These are phyloP conservation scores for Frieseomelitta varia DNA, from an alignment of 1,140 invertebrate species.

Conservation along the genomic window DNA sequence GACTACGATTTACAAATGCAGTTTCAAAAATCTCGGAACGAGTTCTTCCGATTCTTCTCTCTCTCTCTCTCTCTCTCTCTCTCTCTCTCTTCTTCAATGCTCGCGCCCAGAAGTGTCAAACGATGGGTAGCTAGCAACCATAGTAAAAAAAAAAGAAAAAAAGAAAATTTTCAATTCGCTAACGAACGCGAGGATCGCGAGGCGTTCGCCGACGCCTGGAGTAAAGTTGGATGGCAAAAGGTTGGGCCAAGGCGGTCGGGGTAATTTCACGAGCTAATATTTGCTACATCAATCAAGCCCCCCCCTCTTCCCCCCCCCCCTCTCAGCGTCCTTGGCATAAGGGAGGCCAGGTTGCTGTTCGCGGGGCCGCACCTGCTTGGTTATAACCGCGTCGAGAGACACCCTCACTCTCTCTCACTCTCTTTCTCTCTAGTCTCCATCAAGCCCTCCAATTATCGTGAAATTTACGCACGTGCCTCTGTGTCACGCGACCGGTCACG, in stretches of 20 bases:
- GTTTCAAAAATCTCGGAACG: no score
- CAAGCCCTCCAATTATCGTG: neutral
- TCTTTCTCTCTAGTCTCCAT: neutral
- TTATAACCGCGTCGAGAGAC: neutral
- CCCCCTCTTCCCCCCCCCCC: no score
- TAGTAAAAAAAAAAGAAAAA: no score
- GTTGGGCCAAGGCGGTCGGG: neutral
- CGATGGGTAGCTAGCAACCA: no score
- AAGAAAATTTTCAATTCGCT: no score
- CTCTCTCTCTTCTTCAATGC: no score
- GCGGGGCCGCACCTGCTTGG: constrained; percentile 19
- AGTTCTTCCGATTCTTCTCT: no score
- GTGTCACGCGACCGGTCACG: neutral
- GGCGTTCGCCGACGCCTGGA: no score
- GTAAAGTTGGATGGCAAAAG: neutral
- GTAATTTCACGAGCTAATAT: constrained; percentile 44
- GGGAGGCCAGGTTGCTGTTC: constrained; percentile 1
- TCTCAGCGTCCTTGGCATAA: constrained; percentile 21
- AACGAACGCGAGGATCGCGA: no score
- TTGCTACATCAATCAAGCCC: constrained; percentile 47
- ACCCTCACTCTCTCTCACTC: neutral
- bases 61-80: no score
- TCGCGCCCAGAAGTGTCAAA: no score
- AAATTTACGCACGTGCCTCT: neutral
- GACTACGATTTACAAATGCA: no score